These are phyloP conservation scores for Ciconia maguari DNA, from an alignment of 2,113 vertebrate species.

Conservation along the genomic window DNA sequence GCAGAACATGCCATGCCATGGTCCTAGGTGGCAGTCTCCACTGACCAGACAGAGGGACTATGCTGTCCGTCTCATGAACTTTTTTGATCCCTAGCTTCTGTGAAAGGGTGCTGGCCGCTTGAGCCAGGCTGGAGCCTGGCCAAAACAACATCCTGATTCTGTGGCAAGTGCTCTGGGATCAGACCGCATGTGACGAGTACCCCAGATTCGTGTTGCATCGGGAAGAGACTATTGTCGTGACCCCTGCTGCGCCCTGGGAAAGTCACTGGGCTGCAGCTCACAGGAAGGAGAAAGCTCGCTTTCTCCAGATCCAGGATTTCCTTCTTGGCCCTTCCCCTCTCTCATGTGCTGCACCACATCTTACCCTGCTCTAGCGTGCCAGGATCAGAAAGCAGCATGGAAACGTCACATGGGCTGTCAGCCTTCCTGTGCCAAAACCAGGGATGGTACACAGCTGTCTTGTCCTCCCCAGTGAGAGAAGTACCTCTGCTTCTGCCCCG, in stretches of 20 bases:
- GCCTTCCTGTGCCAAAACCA: background rate
- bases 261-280: background rate
- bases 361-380: background rate
- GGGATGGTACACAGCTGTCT: background rate
- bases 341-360: background rate
- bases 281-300: slow-evolving; percentile 3
- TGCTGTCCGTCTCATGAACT: background rate
- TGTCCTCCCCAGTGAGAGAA: background rate
- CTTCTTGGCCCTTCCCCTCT: background rate
- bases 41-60: background rate
- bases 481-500: background rate
- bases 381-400: background rate
- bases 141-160: slow-evolving; percentile 38
- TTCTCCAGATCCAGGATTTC: slow-evolving; percentile 7
- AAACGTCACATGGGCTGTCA: background rate
- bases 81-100: background rate
- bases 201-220: background rate
- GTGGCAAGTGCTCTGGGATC: slow-evolving; percentile 37
- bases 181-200: slow-evolving; percentile 7
- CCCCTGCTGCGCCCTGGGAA: background rate
- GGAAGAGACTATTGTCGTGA: background rate
- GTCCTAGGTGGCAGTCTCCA: background rate
- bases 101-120: background rate
- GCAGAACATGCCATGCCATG: background rate
- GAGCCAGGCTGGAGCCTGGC: background rate